Percentiles rank a stretch among this genome's conserved stretches.
These are phyloP conservation scores for Drosophila stalkeri DNA, from an alignment of 2,888 invertebrate species.

Conservation along the genomic window DNA sequence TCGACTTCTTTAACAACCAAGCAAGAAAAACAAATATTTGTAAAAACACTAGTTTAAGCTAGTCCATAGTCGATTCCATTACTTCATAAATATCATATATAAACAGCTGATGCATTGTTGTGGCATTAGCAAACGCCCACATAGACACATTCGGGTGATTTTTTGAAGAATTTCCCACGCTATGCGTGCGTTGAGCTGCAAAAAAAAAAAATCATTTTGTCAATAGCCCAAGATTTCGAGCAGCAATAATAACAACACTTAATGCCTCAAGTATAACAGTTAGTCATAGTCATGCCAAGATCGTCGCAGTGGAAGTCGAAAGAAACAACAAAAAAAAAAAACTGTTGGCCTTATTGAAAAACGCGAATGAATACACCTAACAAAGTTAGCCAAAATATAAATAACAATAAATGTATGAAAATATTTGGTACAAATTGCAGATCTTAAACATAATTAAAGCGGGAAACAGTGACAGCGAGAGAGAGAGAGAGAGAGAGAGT, in stretches of 20 bases:
- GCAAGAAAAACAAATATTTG: background rate
- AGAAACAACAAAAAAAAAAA: conserved; percentile 43
- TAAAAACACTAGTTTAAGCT: background rate
- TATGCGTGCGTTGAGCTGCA: conserved; percentile 51
- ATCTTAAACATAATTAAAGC: conserved; percentile 42
- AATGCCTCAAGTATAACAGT: conserved; percentile 30
- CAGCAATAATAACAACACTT: conserved; percentile 31
- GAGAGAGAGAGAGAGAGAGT: conserved; percentile 18
- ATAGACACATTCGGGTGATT: conserved; percentile 26
- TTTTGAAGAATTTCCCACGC: conserved; percentile 35
- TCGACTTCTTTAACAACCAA: background rate
- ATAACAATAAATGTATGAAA: conserved; percentile 2
- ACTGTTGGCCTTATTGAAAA: conserved; percentile 63
- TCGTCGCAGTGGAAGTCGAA: conserved; percentile 13
- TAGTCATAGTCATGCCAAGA: conserved; percentile 47
- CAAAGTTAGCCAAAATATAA: conserved; percentile 11
- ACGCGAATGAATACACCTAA: conserved; percentile 44
- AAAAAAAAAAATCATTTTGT: conserved; percentile 30
- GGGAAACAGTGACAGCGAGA: conserved; percentile 15
- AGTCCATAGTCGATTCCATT: background rate
- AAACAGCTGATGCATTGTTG: conserved; percentile 12
- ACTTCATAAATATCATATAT: background rate
- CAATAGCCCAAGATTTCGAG: conserved; percentile 35
- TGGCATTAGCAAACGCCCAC: conserved; percentile 45
- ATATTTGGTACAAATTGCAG: conserved; percentile 22